Conservation (phyloP, 1,140 invertebrate species). For the Heliconius congener region DNA sequence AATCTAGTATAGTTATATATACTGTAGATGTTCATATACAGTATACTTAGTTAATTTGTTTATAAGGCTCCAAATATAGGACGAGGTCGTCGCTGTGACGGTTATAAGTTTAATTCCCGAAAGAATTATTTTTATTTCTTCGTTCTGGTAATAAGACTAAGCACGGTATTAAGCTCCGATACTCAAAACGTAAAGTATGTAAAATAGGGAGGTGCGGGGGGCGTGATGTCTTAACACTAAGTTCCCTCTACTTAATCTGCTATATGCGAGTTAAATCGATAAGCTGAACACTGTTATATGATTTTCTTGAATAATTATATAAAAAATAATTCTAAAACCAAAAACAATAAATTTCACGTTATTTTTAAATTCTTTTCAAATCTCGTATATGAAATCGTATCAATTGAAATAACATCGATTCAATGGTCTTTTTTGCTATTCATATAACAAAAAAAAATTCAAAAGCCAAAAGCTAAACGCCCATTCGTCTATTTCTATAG, state of each 20-base stretch:
- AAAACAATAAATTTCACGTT: too few species aligned
- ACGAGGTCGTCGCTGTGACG: too few species aligned
- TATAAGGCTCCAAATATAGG: too few species aligned
- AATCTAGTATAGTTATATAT: too few species aligned
- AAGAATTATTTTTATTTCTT: neutral
- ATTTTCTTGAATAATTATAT: too few species aligned
- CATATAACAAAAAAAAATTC: neutral
- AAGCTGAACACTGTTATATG: neutral
- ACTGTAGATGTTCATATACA: too few species aligned
- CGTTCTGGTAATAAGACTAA: neutral
- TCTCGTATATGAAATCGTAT: neutral
- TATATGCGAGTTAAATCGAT: neutral
- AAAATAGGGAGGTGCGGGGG: neutral
- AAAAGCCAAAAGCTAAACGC: slow-evolving; percentile 11
- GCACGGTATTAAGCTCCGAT: neutral
- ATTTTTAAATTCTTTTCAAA: neutral
- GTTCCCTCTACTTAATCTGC: neutral
- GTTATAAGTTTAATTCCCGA: too few species aligned
- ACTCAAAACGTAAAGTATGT: neutral
- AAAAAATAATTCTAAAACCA: neutral
- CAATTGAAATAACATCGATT: slow-evolving; percentile 1
- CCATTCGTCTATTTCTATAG: slow-evolving; percentile 1
- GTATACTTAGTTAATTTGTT: too few species aligned
- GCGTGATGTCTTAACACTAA: neutral
- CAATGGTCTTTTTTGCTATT: slow-evolving; percentile 1